Evolutionary conservation across 1,140 invertebrate species (phyloP).

Genomic region (Penaeus indicus): DNA sequence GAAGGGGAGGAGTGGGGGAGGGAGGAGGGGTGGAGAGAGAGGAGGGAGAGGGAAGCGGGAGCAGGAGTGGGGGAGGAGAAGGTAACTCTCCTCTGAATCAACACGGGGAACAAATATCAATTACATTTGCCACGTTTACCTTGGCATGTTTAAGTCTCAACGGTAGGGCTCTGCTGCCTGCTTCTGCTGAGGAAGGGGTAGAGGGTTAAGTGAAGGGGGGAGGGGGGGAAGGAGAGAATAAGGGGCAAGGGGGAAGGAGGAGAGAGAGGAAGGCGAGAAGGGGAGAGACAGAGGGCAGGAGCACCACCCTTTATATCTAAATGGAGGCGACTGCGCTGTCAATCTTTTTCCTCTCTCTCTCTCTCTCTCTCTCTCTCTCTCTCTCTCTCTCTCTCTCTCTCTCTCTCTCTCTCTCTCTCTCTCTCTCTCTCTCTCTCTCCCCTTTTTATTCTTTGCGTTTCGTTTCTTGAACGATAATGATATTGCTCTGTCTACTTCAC

Average conservation of each 20-base stretch:
- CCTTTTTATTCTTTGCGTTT: no score
- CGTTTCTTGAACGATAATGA: no score
- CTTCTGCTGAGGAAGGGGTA: neutral
- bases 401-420: no score
- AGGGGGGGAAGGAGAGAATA: neutral
- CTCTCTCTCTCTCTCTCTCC: no score
- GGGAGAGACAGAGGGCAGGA: neutral
- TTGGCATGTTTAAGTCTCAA: conserved; percentile 46
- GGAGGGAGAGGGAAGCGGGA: neutral
- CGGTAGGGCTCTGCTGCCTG: neutral
- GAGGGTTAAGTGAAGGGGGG: conserved; percentile 1
- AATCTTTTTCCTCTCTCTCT: no score
- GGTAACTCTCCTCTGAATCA: conserved; percentile 37
- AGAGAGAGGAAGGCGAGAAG: neutral
- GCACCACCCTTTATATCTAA: no score
- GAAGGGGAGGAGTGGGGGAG: neutral
- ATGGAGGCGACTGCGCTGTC: no score
- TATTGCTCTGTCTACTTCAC: no score
- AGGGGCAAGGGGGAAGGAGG: neutral
- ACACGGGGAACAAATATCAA: conserved; percentile 47
- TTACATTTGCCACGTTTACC: conserved; percentile 46
- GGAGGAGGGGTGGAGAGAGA: neutral
- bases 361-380: no score
- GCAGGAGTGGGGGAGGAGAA: neutral
- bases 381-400: no score